Conservation (phyloP, 2,888 invertebrate species). For the Chironomus riparius region DNA sequence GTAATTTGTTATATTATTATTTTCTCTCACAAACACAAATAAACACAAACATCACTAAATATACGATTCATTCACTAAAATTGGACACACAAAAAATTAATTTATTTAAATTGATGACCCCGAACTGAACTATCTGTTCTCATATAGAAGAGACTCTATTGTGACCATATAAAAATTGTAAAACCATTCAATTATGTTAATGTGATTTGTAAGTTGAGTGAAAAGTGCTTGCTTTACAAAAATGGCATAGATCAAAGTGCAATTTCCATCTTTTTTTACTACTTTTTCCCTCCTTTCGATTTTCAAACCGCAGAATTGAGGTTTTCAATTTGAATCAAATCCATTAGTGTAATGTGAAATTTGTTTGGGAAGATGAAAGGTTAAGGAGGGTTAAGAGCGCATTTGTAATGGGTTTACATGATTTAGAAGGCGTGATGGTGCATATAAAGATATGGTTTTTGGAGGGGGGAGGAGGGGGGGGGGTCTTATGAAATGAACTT, state of each 20-base stretch:
- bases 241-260: constrained; percentile 4
- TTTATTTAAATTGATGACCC: background rate
- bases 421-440: too few relatives aligned
- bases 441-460: too few relatives aligned
- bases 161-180: background rate
- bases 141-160: background rate
- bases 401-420: too few relatives aligned
- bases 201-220: background rate
- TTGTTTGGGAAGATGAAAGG: too few relatives aligned
- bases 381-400: too few relatives aligned
- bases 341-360: background rate
- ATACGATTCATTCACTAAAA: background rate
- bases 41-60: too few relatives aligned
- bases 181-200: background rate
- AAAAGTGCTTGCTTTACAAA: background rate
- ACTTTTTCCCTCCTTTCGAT: background rate
- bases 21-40: background rate
- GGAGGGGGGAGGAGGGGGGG: too few relatives aligned
- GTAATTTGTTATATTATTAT: background rate
- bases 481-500: too few relatives aligned
- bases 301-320: background rate
- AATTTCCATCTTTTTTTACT: background rate
- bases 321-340: background rate
- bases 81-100: background rate
- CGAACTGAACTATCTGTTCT: background rate